Evolutionary conservation across 2,888 invertebrate genomes (phyloP), one percentile per base, ranked within the genome.

Genomic region (Elmis aenea): DNA sequence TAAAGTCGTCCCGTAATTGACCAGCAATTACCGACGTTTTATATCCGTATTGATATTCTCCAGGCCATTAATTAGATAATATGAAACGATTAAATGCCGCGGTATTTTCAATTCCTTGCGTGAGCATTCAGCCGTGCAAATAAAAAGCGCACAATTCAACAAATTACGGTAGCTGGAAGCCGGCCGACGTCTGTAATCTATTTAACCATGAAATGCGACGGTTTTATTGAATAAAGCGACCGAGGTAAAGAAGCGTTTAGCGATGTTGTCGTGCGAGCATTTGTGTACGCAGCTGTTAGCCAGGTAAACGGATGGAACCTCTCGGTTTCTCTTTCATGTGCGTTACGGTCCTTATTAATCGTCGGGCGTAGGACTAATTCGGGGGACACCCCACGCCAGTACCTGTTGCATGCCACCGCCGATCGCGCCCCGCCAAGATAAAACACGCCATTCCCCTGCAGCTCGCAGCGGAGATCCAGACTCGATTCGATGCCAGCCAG

Each of bases 1-100:
- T 49, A 52, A 48, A 52, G 46, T 44, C 46, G 46, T 46, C 42
- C 29, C 26, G 43, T 52, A 52, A 52, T 50, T 49, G 52, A 49
- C 39, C 32, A 26, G 30, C 45, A 46, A 51, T 51, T 48, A 49
- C 38, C 27, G 13, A 41, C 38, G 25, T 33, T 46, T 50, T 50
- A 45, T 43, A 29, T 25, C 42, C 25, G 22, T 22, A 37, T 36
- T 18, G 30, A 33, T 33, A 31, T 39, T 47, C 42, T 33, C 21
- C 20, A 21, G 34, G 46, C 48, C 37, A 45, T 51, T 48, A 48
- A 47, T 49, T 44, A 48, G 46, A 47, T 46, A 46, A 45, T 45
- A 47, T 49, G 43, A 43, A 45, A 42, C 38, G 34, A 37, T 44
- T 38, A 39, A 32, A 20, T 28, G 26, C 9, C n/a, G 12, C 10